Evolutionary conservation across 2,888 invertebrate species (phyloP).

Genomic region (Dexiosoma caninum): DNA sequence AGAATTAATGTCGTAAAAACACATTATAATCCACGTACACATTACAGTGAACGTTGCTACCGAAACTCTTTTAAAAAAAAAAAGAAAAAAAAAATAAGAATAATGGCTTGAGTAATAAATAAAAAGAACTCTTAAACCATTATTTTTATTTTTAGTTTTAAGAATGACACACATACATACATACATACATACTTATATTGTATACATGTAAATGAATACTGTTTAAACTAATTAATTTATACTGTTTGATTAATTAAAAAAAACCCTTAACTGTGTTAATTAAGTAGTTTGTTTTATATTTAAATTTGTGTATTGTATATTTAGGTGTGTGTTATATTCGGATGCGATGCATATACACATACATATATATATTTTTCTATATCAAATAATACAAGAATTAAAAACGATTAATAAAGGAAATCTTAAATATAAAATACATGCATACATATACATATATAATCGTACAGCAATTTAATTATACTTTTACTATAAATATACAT

Average conservation of each 20-base stretch:
- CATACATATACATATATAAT: too few relatives aligned
- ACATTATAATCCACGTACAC: too few relatives aligned
- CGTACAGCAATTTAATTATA: constrained; percentile 2
- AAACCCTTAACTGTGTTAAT: constrained; percentile 38
- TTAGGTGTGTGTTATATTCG: constrained; percentile 37
- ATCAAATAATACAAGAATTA: constrained; percentile 5
- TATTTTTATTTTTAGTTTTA: too few relatives aligned
- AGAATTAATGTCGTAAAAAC: neutral
- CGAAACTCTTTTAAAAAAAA: too few relatives aligned
- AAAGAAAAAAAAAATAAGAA: too few relatives aligned
- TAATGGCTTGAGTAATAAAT: neutral
- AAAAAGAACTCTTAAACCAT: too few relatives aligned
- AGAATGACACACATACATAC: too few relatives aligned
- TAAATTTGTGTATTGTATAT: constrained; percentile 40
- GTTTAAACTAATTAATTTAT: neutral
- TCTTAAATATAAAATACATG: neutral
- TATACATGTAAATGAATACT: too few relatives aligned
- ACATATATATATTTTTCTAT: constrained; percentile 40
- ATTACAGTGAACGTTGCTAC: too few relatives aligned
- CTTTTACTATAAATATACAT: neutral
- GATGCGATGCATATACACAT: constrained; percentile 14
- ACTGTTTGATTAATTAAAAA: neutral
- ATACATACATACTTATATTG: too few relatives aligned
- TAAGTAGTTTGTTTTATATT: constrained; percentile 9
- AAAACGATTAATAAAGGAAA: neutral